Percentiles rank a stretch among this genome's conserved stretches.
Evolutionary conservation across 2,797 vertebrate genomes (phyloP).

Genomic region (Capromys pilorides): DNA sequence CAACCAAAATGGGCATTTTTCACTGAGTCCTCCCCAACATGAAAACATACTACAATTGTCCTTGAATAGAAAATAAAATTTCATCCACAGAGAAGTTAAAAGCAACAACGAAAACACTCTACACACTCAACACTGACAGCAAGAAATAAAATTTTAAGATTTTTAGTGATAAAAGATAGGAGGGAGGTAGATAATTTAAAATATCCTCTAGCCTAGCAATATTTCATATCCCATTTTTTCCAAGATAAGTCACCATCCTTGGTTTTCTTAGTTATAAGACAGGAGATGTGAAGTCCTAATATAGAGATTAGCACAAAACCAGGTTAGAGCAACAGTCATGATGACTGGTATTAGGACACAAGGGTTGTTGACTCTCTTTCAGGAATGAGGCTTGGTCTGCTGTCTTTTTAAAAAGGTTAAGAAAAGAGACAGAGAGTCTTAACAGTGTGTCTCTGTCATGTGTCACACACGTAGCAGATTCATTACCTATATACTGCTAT

Average conservation of each 20-base stretch:
- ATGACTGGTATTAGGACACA: background rate
- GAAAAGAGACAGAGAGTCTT: no score
- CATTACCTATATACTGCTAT: background rate
- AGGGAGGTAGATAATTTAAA: background rate
- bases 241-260: background rate
- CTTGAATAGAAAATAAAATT: background rate
- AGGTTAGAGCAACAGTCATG: background rate
- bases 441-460: rapidly evolving
- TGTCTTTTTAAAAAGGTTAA: background rate
- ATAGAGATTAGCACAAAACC: background rate
- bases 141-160: slow-evolving; percentile 40
- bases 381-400: background rate
- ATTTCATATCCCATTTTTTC: background rate
- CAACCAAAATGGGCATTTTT: rapidly evolving
- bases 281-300: background rate
- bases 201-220: background rate
- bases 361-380: background rate
- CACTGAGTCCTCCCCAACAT: rapidly evolving
- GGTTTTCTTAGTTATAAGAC: background rate
- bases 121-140: background rate
- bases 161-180: background rate
- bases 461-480: rapidly evolving
- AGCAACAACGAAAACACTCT: background rate
- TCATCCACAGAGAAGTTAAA: background rate
- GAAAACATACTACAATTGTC: background rate